A percentile compares a stretch with the other conserved stretches of the same genome.
Conservation (phyloP, 2,113 vertebrate genomes). For the Trogon surrucura region DNA sequence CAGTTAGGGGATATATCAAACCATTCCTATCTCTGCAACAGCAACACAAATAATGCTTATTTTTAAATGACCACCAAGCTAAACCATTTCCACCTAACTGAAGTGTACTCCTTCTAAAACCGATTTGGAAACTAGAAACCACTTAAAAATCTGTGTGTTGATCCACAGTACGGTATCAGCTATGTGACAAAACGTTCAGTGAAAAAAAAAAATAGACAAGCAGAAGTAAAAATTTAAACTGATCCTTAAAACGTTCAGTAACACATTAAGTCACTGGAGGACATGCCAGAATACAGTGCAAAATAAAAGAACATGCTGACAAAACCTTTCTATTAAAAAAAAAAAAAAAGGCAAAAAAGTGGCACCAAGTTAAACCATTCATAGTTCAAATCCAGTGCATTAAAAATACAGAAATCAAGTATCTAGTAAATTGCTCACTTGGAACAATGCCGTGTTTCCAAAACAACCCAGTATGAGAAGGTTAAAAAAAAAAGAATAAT, state of each 20-base stretch:
- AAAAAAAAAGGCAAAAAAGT: background rate
- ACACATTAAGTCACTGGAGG: background rate
- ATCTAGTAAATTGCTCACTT: background rate
- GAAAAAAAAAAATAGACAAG: background rate
- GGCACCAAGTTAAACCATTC: background rate
- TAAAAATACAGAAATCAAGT: background rate
- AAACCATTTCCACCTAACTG: background rate
- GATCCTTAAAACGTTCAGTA: background rate
- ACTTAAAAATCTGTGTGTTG: background rate
- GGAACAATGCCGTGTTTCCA: background rate
- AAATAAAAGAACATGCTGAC: background rate
- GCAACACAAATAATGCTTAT: background rate
- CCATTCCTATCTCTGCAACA: background rate
- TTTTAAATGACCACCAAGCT: background rate
- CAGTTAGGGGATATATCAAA: background rate
- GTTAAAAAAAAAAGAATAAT: background rate
- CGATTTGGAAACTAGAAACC: background rate
- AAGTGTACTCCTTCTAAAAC: background rate
- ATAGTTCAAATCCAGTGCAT: background rate
- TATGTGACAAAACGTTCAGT: background rate
- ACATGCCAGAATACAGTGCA: background rate
- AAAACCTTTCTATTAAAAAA: background rate
- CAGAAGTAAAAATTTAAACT: background rate
- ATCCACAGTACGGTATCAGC: background rate
- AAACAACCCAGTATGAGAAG: background rate